Conservation (phyloP, 2,113 vertebrate species). For the Toxostoma redivivum region DNA sequence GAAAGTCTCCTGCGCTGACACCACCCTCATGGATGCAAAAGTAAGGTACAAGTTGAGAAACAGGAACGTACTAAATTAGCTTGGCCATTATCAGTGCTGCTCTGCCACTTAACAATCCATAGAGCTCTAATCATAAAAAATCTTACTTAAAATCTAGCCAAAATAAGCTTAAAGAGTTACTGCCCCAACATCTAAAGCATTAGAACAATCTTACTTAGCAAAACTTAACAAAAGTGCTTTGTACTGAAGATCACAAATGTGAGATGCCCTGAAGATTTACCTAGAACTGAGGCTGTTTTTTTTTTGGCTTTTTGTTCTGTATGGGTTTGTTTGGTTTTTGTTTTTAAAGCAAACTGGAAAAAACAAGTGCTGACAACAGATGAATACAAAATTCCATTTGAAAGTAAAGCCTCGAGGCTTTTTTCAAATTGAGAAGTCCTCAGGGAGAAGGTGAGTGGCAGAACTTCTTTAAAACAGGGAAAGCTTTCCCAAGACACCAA, state of each 20-base stretch:
- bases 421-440: not conserved
- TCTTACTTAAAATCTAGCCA: not conserved
- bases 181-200: not conserved
- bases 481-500: not conserved
- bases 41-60: not conserved
- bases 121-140: not conserved
- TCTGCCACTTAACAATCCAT: not conserved
- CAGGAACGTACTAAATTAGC: not conserved
- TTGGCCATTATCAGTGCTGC: not conserved
- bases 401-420: not conserved
- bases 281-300: not conserved
- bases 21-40: not conserved
- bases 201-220: not conserved
- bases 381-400: not conserved
- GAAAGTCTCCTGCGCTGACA: not conserved
- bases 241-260: not conserved
- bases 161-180: not conserved
- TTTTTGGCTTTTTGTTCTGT: not conserved
- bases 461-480: not conserved
- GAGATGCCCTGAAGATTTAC: not conserved
- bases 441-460: not conserved
- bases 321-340: not conserved
- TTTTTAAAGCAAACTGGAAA: not conserved
- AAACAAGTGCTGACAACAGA: not conserved
- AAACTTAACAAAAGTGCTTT: not conserved